These are phyloP conservation scores for Calypte anna DNA, from an alignment of 2,113 vertebrate genomes.

Conservation along the genomic window DNA sequence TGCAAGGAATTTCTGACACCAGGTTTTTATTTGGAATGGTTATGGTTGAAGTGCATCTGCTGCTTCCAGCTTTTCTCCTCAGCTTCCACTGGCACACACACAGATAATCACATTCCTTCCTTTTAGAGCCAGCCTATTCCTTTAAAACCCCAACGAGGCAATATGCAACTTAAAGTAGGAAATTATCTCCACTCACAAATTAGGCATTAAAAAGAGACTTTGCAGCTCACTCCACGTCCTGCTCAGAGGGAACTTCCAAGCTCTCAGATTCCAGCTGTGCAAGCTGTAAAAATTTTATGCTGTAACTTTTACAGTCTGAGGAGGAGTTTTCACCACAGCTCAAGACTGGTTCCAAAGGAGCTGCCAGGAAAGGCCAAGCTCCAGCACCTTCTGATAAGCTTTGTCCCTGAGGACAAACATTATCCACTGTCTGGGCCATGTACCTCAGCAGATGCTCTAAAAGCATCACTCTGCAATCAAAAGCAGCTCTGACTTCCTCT, in stretches of 20 bases:
- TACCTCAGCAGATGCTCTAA: no score
- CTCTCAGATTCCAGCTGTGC: slow-evolving; percentile 40
- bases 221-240: neutral
- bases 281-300: slow-evolving; percentile 49
- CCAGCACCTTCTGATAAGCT: neutral
- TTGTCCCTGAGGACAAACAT: neutral
- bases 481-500: no score
- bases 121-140: slow-evolving; percentile 25
- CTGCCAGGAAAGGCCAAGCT: neutral
- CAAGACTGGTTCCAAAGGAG: neutral
- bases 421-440: neutral
- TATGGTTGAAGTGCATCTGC: neutral
- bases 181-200: slow-evolving; percentile 51
- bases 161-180: slow-evolving; percentile 43
- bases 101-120: slow-evolving; percentile 2
- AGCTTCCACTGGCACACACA: neutral
- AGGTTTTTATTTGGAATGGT: neutral
- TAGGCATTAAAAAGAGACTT: slow-evolving; percentile 57
- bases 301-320: neutral
- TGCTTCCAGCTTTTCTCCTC: neutral
- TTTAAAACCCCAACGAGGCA: slow-evolving; percentile 53
- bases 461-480: no score
- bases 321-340: slow-evolving; percentile 1
- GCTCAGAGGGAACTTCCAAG: slow-evolving; percentile 22
- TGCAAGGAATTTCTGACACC: neutral